Percentiles rank a stretch among this genome's conserved stretches.
These are phyloP conservation scores for Gnathonemus echidnorhynchus DNA, from an alignment of 2,113 vertebrate genomes.

Conservation along the genomic window DNA sequence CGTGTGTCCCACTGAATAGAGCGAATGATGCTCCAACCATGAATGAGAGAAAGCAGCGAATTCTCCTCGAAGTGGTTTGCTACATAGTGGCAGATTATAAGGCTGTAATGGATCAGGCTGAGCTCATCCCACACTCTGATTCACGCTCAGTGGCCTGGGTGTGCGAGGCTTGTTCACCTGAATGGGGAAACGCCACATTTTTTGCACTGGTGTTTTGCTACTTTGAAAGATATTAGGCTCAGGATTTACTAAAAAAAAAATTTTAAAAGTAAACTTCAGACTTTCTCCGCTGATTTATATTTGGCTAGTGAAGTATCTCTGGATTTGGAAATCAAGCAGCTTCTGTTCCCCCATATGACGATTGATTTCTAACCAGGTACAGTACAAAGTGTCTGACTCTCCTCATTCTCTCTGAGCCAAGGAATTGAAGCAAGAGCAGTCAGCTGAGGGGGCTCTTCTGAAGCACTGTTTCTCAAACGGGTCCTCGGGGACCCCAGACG, in stretches of 20 bases:
- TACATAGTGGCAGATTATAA: background rate
- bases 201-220: background rate
- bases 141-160: slow-evolving; percentile 47
- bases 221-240: background rate
- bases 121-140: background rate
- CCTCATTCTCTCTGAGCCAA: background rate
- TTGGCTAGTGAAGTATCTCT: background rate
- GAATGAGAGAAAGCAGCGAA: background rate
- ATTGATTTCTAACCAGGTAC: background rate
- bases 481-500: background rate
- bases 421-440: background rate
- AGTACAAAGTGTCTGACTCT: background rate
- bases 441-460: background rate
- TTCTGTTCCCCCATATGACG: background rate
- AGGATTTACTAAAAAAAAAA: background rate
- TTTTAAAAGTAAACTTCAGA: background rate
- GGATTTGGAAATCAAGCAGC: background rate
- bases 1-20: background rate
- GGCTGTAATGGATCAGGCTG: background rate
- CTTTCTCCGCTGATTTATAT: background rate
- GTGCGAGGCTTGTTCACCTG: slow-evolving; percentile 28
- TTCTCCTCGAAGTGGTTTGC: background rate
- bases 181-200: slow-evolving; percentile 22
- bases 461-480: background rate
- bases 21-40: background rate